Percentiles rank a stretch among this genome's conserved stretches.
These are phyloP conservation scores for Sebastes elongatus DNA, from an alignment of 2,797 vertebrate genomes.

Conservation along the genomic window DNA sequence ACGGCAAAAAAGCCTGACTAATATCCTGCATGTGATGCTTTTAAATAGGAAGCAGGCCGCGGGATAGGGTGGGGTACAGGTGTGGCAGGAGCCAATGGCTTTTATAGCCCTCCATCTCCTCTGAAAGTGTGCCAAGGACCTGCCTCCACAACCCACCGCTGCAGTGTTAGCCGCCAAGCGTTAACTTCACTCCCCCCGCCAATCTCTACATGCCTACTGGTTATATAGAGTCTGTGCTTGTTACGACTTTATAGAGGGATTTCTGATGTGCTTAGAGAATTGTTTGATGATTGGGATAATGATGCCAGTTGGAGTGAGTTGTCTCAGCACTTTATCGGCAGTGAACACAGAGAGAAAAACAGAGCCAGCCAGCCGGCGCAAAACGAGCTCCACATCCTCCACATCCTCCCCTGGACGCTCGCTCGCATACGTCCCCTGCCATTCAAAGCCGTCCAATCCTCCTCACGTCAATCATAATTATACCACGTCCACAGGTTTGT, in stretches of 20 bases:
- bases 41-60: slow-evolving; percentile 85
- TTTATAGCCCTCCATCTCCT: slow-evolving; percentile 81
- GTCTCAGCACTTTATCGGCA: slow-evolving; percentile 71
- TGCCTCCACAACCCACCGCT: slow-evolving; percentile 67
- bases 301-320: slow-evolving; percentile 71
- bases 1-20: slow-evolving; percentile 82
- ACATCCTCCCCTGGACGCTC: slow-evolving; percentile 20
- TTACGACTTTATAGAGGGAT: slow-evolving; percentile 79
- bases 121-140: slow-evolving; percentile 84
- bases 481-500: slow-evolving; percentile 74
- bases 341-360: slow-evolving; percentile 37
- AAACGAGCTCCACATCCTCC: slow-evolving; percentile 23
- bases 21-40: slow-evolving; percentile 85
- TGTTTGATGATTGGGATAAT: slow-evolving; percentile 82
- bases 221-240: slow-evolving; percentile 78
- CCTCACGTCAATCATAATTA: slow-evolving; percentile 78
- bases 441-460: slow-evolving; percentile 66
- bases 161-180: slow-evolving; percentile 67
- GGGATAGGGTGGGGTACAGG: slow-evolving; percentile 79
- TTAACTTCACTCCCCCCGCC: slow-evolving; percentile 67
- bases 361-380: slow-evolving; percentile 11
- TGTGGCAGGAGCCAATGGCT: slow-evolving; percentile 82
- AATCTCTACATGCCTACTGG: slow-evolving; percentile 68
- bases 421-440: slow-evolving; percentile 41
- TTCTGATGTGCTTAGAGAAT: slow-evolving; percentile 78